Evolutionary conservation across 2,113 vertebrate genomes (phyloP), one percentile per base, ranked within the genome.

Genomic region (Tympanuchus pallidicinctus): DNA sequence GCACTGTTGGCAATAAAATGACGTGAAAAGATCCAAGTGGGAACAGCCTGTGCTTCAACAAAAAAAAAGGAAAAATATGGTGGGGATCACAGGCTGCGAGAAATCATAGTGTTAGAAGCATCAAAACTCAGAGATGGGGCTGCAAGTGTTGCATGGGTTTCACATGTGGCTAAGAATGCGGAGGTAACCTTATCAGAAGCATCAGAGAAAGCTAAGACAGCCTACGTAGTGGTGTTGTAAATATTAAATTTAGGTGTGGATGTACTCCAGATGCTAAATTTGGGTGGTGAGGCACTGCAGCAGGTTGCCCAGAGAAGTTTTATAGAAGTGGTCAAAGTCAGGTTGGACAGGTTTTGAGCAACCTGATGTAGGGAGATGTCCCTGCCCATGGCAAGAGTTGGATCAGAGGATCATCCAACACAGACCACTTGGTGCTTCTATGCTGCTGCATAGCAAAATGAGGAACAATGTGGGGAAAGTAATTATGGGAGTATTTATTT

Each of bases 101-200:
- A 19, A 30, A 7, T 8, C 3, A 32, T 7, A 15, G 45, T 1
- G 1, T 8, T 54, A 17, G 40, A 69, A 69, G 27, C 56, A 8
- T 2, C 74, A 28, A 3, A 57, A 11, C 42, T 13, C 27, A 0
- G 48, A 16, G 27, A 19, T 3, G 48, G 19, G 3, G 27, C 3
- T 21, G 2, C 3, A 9, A 45, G 34, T 40, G 24, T 17, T 2
- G 3, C 38, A 52, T 30, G 40, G 40, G 56, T 30, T 64, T 47
- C 40, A 14, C 1, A 1, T 16, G 30, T 45, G 20, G 43, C 6
- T 64, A 40, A 1, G 0, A 2, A 2, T 9, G 30, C 16, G 20
- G 3, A 3, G 48, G 25, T n/a, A 6, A 32, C 6, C 21, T 4
- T 10, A 8, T 3, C 0, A 30, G 61, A 16, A 20, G 3, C 1